Evolutionary conservation across 2,113 vertebrate species (phyloP).

Genomic region (Peromyscus polionotus): DNA sequence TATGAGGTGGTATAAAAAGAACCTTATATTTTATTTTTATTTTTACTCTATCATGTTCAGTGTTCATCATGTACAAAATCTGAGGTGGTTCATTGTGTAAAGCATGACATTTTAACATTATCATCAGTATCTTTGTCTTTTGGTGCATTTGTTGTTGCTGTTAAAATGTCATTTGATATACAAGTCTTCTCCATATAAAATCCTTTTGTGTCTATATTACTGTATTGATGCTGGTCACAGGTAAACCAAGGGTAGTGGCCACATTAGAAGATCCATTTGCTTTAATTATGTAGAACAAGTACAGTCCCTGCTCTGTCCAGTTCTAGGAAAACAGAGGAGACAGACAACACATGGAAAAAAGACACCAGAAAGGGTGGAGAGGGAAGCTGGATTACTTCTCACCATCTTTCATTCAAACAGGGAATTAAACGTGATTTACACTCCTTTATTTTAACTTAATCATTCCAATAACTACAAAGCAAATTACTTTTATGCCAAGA

Average conservation of each 20-base stretch:
- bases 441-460: slow-evolving; percentile 7
- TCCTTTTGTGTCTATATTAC: neutral
- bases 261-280: neutral
- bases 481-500: slow-evolving; percentile 18
- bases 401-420: neutral
- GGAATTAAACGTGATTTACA: neutral
- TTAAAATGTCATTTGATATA: neutral
- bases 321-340: neutral
- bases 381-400: neutral
- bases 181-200: neutral
- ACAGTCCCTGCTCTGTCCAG: neutral
- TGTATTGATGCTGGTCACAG: neutral
- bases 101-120: neutral
- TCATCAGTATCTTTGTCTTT: neutral
- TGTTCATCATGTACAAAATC: neutral
- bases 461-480: slow-evolving; percentile 21
- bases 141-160: neutral
- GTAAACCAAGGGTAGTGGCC: neutral
- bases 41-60: neutral
- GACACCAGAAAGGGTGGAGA: neutral
- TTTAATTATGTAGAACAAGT: neutral
- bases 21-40: neutral
- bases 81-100: neutral
- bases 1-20: neutral
- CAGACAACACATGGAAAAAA: neutral